Evolutionary conservation across 2,888 invertebrate species (phyloP), one percentile per base, ranked within the genome.

Genomic region (Horisme vitalbata): DNA sequence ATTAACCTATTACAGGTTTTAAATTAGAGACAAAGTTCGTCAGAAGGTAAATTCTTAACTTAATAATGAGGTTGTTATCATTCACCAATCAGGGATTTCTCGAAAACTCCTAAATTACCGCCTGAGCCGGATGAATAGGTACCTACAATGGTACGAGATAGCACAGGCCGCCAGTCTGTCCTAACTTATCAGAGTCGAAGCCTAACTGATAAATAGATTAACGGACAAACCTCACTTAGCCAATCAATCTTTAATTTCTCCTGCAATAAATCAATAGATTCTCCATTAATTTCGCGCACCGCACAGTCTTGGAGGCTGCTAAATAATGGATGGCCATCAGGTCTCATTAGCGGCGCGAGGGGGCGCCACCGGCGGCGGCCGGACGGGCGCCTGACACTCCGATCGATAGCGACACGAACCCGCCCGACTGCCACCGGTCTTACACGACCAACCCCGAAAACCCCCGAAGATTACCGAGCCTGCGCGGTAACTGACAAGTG

Each of bases 261-360:
- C 68, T 70, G 78, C 79, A 75, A 83, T 85, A 80, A 87, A 87
- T 87, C 87, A 86, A 88, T 87, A 83, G 80, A 82, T 81, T 74
- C 68, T 71, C 80, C 82, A 85, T 86, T 84, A 83, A 87, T 87
- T 83, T 83, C 70, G 77, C 79, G 75, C 68, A 76, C 76, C 73
- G 68, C 73, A 70, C 74, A 64, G 75, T 79, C 79, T 81, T 72
- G 70, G 81, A 77, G 73, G 79, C 78, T 81, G 82, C 79, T 85
- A 82, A 85, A 87, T 88, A 85, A 88, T 87, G 84, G 82, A 85
- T 82, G 72, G 71, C 79, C 76, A 85, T 86, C 83, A 82, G 81
- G 65, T 83, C 75, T 85, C 80, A 83, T 86, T 85, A 85, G 72
- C 71, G 69, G 71, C 75, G 66, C 66, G 66, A 69, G 83, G 79